Conservation (phyloP, 2,888 invertebrate species). For the Gibbula magus region DNA sequence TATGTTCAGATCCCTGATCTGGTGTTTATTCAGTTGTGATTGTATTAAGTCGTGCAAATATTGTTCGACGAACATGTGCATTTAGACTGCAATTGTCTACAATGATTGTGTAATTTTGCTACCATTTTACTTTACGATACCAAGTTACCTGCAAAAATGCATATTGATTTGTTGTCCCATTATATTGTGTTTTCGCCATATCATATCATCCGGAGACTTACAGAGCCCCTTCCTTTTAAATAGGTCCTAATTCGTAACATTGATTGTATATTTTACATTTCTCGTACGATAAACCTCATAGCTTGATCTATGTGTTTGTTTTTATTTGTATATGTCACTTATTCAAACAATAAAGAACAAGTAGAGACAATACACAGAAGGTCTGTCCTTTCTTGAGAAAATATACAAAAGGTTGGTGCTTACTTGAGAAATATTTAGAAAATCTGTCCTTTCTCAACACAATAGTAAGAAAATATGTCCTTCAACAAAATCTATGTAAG, state of each 20-base stretch:
- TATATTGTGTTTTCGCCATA: slow-evolving; percentile 24
- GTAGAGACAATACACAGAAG: too few relatives aligned
- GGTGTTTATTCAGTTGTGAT: too few relatives aligned
- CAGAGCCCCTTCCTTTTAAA: slow-evolving; percentile 27
- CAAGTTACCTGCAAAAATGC: not conserved
- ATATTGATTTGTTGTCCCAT: slow-evolving; percentile 11
- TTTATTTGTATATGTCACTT: slow-evolving; percentile 11
- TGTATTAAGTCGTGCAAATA: too few relatives aligned
- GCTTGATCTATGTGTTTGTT: slow-evolving; percentile 22
- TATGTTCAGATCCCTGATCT: too few relatives aligned
- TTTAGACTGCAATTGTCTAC: not conserved
- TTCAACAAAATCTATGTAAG: too few relatives aligned
- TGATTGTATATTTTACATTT: slow-evolving; percentile 22
- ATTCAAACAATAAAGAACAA: not conserved
- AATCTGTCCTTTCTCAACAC: too few relatives aligned
- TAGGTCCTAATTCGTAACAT: slow-evolving; percentile 9
- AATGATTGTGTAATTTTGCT: slow-evolving; percentile 10
- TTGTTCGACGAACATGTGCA: too few relatives aligned
- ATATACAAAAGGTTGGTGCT: too few relatives aligned
- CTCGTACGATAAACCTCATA: slow-evolving; percentile 17
- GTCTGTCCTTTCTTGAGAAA: too few relatives aligned
- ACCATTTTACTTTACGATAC: not conserved
- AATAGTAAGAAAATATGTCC: too few relatives aligned
- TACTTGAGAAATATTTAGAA: too few relatives aligned
- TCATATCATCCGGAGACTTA: slow-evolving; percentile 32